Base-by-base conservation (phyloP, 2,888 invertebrate genomes). In the Cremastinae sp. region DNA sequence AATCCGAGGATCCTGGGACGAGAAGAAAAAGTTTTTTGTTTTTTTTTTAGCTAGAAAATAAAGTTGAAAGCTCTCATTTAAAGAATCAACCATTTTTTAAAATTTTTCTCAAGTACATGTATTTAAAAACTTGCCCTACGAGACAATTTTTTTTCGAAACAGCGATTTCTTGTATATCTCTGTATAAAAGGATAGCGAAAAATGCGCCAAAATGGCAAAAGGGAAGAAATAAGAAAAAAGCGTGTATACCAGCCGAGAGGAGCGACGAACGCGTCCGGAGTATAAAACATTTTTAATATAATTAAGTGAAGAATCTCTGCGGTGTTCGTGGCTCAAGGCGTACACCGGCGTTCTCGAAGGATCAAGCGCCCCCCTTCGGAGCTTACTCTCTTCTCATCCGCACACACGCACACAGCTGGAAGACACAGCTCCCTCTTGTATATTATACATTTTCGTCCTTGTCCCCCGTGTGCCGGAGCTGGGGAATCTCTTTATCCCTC, bases 261-360 rank as follows among this genome's bases (percentile, higher is more conserved):
- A 51, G 51, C n/a, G n/a, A 53, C 45, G 69, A 70, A 65, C 66
- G 70, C 71, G 73, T 69, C 75, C n/a, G n/a, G 61, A 56, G 82
- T 80, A 84, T 85, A 84, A 84, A 86, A 83, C 80, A 86, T 89
- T 89, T 89, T 89, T 89, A 89, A 89, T 89, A 87, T 88, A 89
- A 89, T 89, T 89, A 89, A 89, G 86, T 86, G 85, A 85, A 68
- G 84, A 89, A 89, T 88, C 86, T 87, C 84, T 83, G 86, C 82
- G 88, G 87, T 85, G 82, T 84, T 82, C 81, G 77, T 76, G 72
- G 79, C 74, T 75, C 59, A 64, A 64, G 65, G 54, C 65, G 73
- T 72, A 65, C 49, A 51, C 64, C 66, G 36, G 38, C 59, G 38
- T 72, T 65, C 9, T 36, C n/a, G n/a, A 34, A 73, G 68, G 73